These are phyloP conservation scores for Lagorchestes hirsutus DNA, from an alignment of 2,797 vertebrate species.

Conservation along the genomic window DNA sequence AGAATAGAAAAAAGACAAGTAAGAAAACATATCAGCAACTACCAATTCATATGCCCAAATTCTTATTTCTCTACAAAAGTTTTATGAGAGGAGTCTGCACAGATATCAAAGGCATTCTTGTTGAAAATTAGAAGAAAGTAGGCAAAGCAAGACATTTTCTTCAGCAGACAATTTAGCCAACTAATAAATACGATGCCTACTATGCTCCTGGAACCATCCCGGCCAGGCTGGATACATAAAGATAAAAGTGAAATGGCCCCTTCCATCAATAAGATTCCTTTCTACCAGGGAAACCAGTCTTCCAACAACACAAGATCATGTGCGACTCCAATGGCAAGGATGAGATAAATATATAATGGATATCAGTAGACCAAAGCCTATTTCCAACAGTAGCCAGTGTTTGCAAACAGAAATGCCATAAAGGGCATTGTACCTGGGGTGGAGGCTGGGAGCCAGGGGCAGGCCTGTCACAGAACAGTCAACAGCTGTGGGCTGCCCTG, in stretches of 20 bases:
- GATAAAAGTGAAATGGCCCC: background rate
- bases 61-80: background rate
- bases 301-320: background rate
- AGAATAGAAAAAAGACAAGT: background rate
- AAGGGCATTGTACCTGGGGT: background rate
- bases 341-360: background rate
- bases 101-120: background rate
- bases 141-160: background rate
- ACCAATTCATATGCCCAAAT: background rate
- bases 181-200: background rate
- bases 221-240: background rate
- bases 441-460: background rate
- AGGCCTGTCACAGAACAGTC: background rate
- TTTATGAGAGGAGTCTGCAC: background rate
- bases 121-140: background rate
- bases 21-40: background rate
- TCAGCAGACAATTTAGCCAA: background rate
- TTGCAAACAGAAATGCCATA: background rate
- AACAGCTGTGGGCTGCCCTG: background rate
- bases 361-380: background rate
- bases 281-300: background rate
- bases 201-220: background rate
- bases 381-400: background rate
- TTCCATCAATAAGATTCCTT: background rate
- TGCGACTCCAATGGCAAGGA: background rate